A percentile compares a stretch with the other conserved stretches of the same genome.
phyloP scores from a whole-genome alignment of 2,888 invertebrate genomes.

The Leptothorax acervorum region DNA sequence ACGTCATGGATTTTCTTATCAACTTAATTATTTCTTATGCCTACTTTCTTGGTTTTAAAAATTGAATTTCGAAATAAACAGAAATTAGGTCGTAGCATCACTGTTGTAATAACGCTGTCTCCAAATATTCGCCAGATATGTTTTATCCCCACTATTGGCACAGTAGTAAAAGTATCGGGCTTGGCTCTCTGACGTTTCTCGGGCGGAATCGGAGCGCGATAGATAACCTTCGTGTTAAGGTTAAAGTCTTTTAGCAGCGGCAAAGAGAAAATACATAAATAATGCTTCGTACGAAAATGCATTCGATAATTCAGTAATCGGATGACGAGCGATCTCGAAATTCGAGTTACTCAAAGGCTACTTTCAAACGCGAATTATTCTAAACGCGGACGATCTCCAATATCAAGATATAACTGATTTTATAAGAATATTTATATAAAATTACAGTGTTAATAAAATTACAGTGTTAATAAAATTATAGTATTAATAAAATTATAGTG shows the following conservation, averaged over 20 bases:
- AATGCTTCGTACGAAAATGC: slow-evolving; percentile 9
- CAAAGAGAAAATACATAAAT: slow-evolving; percentile 14
- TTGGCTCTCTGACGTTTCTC: slow-evolving; percentile 32
- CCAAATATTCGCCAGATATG: slow-evolving; percentile 25
- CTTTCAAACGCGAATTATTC: slow-evolving; percentile 5
- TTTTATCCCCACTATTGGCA: background rate
- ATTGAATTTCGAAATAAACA: background rate
- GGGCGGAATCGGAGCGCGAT: slow-evolving; percentile 42
- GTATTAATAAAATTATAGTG: slow-evolving; percentile 28
- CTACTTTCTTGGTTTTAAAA: background rate
- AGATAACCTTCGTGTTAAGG: slow-evolving; percentile 51
- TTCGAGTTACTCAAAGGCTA: slow-evolving; percentile 44
- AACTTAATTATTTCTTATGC: background rate
- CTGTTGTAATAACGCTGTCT: background rate
- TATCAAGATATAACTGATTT: slow-evolving; percentile 40
- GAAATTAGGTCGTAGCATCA: background rate
- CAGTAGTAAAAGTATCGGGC: slow-evolving; percentile 21
- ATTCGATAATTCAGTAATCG: slow-evolving; percentile 12
- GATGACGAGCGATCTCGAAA: background rate
- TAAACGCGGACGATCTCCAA: slow-evolving; percentile 26
- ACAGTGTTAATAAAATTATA: slow-evolving; percentile 25
- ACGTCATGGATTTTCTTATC: background rate
- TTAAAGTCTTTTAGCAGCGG: slow-evolving; percentile 26
- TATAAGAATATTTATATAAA: slow-evolving; percentile 4
- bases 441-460: slow-evolving; percentile 25